Evolutionary conservation across 2,113 vertebrate species (phyloP), one percentile per base, ranked within the genome.

Genomic region (Astatotilapia flaviijosephi): DNA sequence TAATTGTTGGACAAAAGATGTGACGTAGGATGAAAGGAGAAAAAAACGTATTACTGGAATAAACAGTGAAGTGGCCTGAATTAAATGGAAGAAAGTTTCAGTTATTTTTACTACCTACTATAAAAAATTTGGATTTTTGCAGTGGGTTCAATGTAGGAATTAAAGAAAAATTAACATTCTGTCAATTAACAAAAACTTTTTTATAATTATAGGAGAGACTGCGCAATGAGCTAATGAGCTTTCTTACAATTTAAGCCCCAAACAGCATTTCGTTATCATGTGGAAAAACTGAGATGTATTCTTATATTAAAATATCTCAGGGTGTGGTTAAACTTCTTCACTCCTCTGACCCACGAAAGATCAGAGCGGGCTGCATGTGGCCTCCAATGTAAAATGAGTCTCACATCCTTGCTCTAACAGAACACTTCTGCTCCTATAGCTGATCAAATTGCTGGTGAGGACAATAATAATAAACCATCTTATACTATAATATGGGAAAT

Each of bases 1-100:
- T 73, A 73, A 45, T 45, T 73, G 65, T 73, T 45, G 65, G 37
- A 45, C 68, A 73, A 73, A 73, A 73, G 21, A 15, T 73, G 37
- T 45, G 21, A 45, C 26, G 68, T 45, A 45, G 37, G 13, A 23
- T 26, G 40, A 73, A 73, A 73, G 21, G 37, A 45, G 9, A 11
- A 10, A 73, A 35, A 45, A 45, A 45, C 1, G 5, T 45, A 40
- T 45, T 73, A 26, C 37, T 45, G 7, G 68, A 73, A 42, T 26
- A 42, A 23, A 73, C 40, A 28, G 68, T 73, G 19, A 73, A 45
- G 1, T 42, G 7, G 65, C 65, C 5, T 26, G 65, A 40, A 68
- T 21, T 68, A 68, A 21, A 68, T 68, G 33, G 33, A 37, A 68
- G 33, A 68, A 40, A 3, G 62, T 68, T 68, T 40, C 62, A 21